Base-by-base conservation (phyloP, 92 coral and sea anemone species). In the Umimayanthus chanpuru region DNA sequence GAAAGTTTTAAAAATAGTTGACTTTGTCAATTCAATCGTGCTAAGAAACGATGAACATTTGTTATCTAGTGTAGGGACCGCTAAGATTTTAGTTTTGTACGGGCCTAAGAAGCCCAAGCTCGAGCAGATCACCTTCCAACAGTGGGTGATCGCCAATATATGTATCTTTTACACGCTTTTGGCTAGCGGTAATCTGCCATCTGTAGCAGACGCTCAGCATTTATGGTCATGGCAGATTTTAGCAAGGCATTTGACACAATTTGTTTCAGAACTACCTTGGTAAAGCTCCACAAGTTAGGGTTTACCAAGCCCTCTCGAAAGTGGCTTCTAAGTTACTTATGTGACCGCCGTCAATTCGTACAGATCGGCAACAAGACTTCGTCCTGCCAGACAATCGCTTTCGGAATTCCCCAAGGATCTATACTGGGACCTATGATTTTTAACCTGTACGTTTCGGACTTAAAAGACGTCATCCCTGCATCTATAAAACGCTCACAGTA, bases 401-500 rank as follows among this genome's bases (percentile, higher is more conserved):
- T 79, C 16, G 84, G 84, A 5, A 44, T 79, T 0, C 84, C 84
- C 28, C 84, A 79, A 44, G 84, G 84, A 65, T 79, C 84, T 10
- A 30, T 79, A 23, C 36, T 79, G 26, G 84, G 84, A 38, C 84
- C 84, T 10, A 44, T 79, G 84, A 40, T 79, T 18, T 79, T 79
- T 44, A 79, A 79, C 36, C 66, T 79, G 58, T 79, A 79, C 61
- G 84, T 79, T 44, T 55, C 84, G 50, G 84, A 79, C 47, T 26
- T 79, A 18, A n/a, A 18, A 32, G 88, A 85, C 53, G 56, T 36
- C 58, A 73, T 73, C 66, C 66, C 66, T 43, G 40, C 66, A 66
- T 36, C 61, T 73, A 73, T 36, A 73, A 73, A 73, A 50, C 73
- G 89, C 89, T 53, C 80, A 44, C 89, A 72, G 68, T 85, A 85